Evolutionary conservation across 2,888 invertebrate species (phyloP), one percentile per base, ranked within the genome.

Genomic region (Phytoseiulus persimilis): DNA sequence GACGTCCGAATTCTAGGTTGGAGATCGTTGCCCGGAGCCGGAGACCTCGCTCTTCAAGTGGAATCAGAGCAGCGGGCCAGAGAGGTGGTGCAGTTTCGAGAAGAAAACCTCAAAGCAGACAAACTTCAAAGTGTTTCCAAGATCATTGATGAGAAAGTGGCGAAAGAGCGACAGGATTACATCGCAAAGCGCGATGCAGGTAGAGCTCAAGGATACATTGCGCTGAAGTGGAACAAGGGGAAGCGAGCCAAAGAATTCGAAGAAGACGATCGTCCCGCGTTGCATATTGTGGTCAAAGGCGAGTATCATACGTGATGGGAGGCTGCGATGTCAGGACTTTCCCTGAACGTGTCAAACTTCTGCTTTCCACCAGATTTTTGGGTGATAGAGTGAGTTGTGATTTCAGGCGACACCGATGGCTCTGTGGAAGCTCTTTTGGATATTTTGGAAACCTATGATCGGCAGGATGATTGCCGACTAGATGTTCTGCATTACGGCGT

Each of bases 341-440:
- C n/a, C n/a, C n/a, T n/a, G n/a, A n/a, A n/a, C n/a, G n/a, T n/a
- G n/a, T n/a, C n/a, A n/a, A n/a, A n/a, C n/a, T n/a, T n/a, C n/a
- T n/a, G n/a, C n/a, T n/a, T n/a, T n/a, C n/a, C n/a, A n/a, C n/a
- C n/a, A n/a, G n/a, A n/a, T n/a, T 14, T 65, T 65, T 65, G 5
- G 28, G 1, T 65, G 11, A 23, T 23, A 1, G 1, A 23, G 5
- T 3, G 1, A n/a, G 46, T 90, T 33, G 45, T 90, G 6, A 14
- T 91, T 90, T 32, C 93, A 95, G 96, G 96, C 32, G 99, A 99
- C 93, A 98, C 99, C 0, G 96, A 97, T 93, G 99, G 99, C 0
- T 97, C 98, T 0, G 95, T 98, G 84, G 99, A 99, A 93, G 98
- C 99, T 0, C 96, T 99, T 91, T 93, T 98, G 91, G 96, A 98